These are phyloP conservation scores for Chelmon rostratus DNA, from an alignment of 2,797 vertebrate species.

Conservation along the genomic window DNA sequence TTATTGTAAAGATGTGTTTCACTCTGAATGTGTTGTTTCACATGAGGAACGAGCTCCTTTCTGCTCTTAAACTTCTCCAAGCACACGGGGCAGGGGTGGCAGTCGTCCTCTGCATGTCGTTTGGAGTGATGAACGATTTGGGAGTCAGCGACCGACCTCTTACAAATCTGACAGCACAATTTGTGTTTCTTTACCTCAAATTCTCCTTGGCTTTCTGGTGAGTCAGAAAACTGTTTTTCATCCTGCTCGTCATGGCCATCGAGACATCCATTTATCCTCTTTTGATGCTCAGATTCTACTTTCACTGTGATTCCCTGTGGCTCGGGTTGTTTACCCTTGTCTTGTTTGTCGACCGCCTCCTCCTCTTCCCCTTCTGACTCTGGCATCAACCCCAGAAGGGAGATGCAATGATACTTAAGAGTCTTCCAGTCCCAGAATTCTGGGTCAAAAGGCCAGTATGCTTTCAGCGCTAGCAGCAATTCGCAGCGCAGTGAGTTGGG, in stretches of 20 bases:
- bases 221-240: conserved; percentile 23
- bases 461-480: conserved; percentile 94
- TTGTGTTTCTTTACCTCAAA: conserved; percentile 87
- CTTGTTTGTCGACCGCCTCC: conserved; percentile 74
- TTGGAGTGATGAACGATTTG: conserved; percentile 95
- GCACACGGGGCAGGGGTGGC: conserved; percentile 93
- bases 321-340: conserved; percentile 82
- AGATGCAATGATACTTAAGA: conserved; percentile 92
- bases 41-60: conserved; percentile 92
- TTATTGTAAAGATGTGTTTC: conserved; percentile 81
- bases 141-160: conserved; percentile 90
- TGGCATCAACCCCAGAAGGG: conserved; percentile 90
- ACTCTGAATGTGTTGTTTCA: conserved; percentile 93
- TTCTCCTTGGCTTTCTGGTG: conserved; percentile 34
- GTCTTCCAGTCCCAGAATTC: conserved; percentile 99
- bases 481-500: conserved; percentile 98
- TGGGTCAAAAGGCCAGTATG: conserved; percentile 98
- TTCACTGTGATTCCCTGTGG: conserved; percentile 59
- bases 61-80: conserved; percentile 91
- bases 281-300: conserved; percentile 52
- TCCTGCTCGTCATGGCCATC: conserved; percentile 39
- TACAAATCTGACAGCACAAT: conserved; percentile 94
- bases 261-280: conserved; percentile 65
- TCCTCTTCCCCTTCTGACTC: conserved; percentile 89
- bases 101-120: conserved; percentile 90